Base-by-base conservation (phyloP, 2,113 vertebrate genomes). In the Zosterops pallidus region DNA sequence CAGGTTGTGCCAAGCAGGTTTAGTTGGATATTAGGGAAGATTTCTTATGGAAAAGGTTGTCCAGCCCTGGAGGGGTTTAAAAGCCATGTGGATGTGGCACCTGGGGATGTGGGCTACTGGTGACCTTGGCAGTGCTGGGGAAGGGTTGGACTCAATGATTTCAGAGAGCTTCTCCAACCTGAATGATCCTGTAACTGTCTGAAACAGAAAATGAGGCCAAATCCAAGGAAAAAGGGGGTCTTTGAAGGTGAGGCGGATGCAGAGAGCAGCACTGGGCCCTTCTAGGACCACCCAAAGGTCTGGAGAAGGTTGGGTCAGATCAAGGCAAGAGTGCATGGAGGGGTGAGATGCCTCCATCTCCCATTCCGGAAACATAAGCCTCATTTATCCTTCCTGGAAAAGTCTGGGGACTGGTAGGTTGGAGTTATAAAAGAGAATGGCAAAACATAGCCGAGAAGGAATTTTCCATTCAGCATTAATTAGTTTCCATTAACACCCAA, bases 401-500 rank as follows among this genome's bases (percentile, higher is more conserved):
- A 95, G 75, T 10, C 83, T 0, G 75, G 82, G 88, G 60, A 84
- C 67, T 79, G 92, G 70, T 85, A 85, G 92, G 95, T 92, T 95
- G 46, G n/a, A 11, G 4, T 67, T 85, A 33, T 62, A 82, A 94
- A 81, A 84, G 81, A 95, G 81, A 87, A 87, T 46, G 75, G 81
- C 89, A 89, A 64, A 91, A 92, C 81, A 82, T 57, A 29, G 93
- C 37, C 37, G 37, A 37, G 37, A 86, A 94, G 80, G 89, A 94
- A 94, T 96, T 95, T 94, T 95, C 95, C 93, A 95, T 92, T 95
- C 95, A 96, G 78, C 94, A 95, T 94, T 94, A 95, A 96, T 96
- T 91, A 92, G 89, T 91, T 91, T 92, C 90, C 87, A 95, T 97
- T 96, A 97, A 84, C 91, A 97, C 91, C 69, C 95, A 95, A 94